Evolutionary conservation across 2,888 invertebrate genomes (phyloP), one percentile per base, ranked within the genome.

Genomic region (Orgyia antiqua): DNA sequence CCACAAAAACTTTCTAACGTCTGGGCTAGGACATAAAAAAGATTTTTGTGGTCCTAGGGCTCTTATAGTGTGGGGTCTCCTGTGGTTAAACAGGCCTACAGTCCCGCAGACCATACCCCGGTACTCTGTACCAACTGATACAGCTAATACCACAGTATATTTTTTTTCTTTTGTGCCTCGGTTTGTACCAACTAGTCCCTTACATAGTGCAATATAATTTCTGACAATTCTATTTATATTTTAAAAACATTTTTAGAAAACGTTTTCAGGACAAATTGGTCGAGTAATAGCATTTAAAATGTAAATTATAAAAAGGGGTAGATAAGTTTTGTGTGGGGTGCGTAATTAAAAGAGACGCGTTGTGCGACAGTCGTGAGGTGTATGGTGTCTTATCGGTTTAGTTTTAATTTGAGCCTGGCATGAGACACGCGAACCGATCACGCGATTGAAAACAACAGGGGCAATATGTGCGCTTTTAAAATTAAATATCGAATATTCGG

Each of bases 271-370:
- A 45, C 47, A 47, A 55, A 55, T 45, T 49, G 42, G 39, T 35
- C 35, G 27, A 43, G 37, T 40, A 44, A 45, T 45, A 45, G 37
- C 38, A 29, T 65, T 58, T 56, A 57, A 65, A 66, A 69, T 71
- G 61, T 55, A 56, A 73, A 68, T 69, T 65, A 27, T 60, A 58
- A 69, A n/a, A 71, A 71, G 65, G 76, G 72, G 69, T 69, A 74
- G 75, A 77, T 78, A 73, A 68, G 66, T 72, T 68, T 68, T 55
- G 65, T 68, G 68, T 73, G 68, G 77, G 76, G 82, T 84, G 83
- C 79, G 83, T 84, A 86, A 83, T 83, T 86, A 84, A 83, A 80
- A 72, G 71, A 73, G 80, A 79, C 78, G 73, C 74, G 70, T 68
- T 55, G 67, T 57, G 58, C 72, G 75, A 74, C 76, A 69, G 78